phyloP scores from a whole-genome alignment of 1,140 invertebrate genomes.

The Nixonia krombeini region DNA sequence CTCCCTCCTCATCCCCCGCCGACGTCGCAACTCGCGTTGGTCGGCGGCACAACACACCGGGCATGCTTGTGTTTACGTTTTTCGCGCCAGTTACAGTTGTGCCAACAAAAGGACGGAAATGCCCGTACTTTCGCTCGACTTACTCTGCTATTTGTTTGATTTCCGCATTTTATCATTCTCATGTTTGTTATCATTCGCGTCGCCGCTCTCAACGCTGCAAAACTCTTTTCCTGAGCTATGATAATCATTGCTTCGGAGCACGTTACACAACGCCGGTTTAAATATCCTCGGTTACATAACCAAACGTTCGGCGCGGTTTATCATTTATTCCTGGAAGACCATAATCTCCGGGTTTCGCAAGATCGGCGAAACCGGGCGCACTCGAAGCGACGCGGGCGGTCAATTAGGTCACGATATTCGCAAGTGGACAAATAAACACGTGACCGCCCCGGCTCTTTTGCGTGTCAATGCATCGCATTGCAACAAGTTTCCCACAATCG shows the following conservation, averaged over 20 bases:
- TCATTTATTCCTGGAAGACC: neutral
- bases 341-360: constrained; percentile 1
- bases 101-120: no score
- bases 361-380: neutral
- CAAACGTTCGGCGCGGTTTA: no score
- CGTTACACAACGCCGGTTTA: neutral
- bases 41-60: no score
- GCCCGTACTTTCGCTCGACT: no score
- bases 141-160: no score
- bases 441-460: neutral
- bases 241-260: neutral
- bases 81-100: no score
- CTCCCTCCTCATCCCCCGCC: neutral
- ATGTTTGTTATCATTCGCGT: no score
- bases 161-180: no score
- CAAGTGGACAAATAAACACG: constrained; percentile 2
- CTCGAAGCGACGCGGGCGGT: neutral
- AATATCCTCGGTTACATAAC: no score
- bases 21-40: neutral
- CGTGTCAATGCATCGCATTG: neutral
- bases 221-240: no score
- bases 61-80: no score
- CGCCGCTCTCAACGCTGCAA: neutral
- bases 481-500: constrained; percentile 8
- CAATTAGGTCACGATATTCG: neutral